Evolutionary conservation across 1,140 invertebrate genomes (phyloP), one percentile per base, ranked within the genome.

Genomic region (Rhyzopertha dominica): DNA sequence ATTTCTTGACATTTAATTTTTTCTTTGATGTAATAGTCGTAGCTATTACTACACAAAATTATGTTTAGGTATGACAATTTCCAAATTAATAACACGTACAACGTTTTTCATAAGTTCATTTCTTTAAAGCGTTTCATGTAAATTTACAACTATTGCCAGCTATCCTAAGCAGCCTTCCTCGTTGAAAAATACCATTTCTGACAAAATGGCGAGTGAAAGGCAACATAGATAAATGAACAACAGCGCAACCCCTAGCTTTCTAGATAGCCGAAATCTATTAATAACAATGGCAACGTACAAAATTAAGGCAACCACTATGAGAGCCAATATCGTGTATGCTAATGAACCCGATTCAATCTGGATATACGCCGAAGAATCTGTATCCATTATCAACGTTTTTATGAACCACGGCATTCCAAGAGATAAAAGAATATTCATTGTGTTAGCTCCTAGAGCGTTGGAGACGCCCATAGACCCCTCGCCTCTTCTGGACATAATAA

Each of bases 341-440:
- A 86, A 73, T 1, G 77, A 74, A 14, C 68, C 69, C 0, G 79
- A 83, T 18, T 74, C 70, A 32, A 80, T 79, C 16, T 60, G 42
- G 0, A 79, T 69, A 13, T 56, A 68, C 0, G 68, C 53, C 1
- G 59, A 41, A 1, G 70, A 51, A n/a, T 74, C 60, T 0, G 49
- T 64, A 1, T 72, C 65, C 9, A 75, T 66, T 28, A 79, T 69
- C 29, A 84, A 62, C 2, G 80, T 81, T 53, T 81, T 86, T 29
- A 90, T 82, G 3, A 87, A 76, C 89, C 88, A 93, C 0, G 88
- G 88, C 9, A 90, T 56, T 2, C 87, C 86, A 8, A 92, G 67
- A 12, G 87, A 90, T n/a, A 91, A 71, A 1, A 91, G 61, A 38
- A 91, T 89, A 43, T 90, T 87, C 56, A 93, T 70, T 0, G 87